phyloP scores from a whole-genome alignment of 2,113 vertebrate genomes.

The Psilopsiagon aurifrons region DNA sequence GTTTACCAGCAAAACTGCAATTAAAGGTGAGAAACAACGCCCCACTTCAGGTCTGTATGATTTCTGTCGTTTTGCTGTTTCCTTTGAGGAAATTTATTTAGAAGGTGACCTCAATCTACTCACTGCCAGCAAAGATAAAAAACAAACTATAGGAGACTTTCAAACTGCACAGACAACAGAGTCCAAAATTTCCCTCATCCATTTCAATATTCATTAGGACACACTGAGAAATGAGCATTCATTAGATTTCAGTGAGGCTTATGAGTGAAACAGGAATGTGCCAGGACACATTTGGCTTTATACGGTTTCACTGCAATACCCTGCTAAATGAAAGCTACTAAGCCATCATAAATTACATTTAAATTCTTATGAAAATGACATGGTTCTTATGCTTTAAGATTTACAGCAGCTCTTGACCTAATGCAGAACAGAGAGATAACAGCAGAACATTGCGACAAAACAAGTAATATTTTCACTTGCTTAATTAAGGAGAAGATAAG shows the following conservation, averaged over 20 bases:
- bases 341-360: not conserved
- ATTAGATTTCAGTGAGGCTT: not conserved
- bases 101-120: not conserved
- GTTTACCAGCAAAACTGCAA: not conserved
- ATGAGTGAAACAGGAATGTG: not conserved
- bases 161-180: not conserved
- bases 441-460: not conserved
- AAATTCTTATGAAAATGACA: not conserved
- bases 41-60: not conserved
- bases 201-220: not conserved
- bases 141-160: not conserved
- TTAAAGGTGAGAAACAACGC: not conserved
- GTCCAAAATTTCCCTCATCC: not conserved
- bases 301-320: not conserved
- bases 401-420: not conserved
- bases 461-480: not conserved
- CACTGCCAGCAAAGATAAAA: not conserved
- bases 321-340: not conserved
- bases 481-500: not conserved
- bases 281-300: not conserved
- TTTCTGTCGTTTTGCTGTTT: not conserved
- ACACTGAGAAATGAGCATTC: not conserved
- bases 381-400: not conserved
- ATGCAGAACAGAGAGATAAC: not conserved
- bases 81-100: not conserved